phyloP scores from a whole-genome alignment of 2,888 invertebrate genomes.

The Apeira syringaria region DNA sequence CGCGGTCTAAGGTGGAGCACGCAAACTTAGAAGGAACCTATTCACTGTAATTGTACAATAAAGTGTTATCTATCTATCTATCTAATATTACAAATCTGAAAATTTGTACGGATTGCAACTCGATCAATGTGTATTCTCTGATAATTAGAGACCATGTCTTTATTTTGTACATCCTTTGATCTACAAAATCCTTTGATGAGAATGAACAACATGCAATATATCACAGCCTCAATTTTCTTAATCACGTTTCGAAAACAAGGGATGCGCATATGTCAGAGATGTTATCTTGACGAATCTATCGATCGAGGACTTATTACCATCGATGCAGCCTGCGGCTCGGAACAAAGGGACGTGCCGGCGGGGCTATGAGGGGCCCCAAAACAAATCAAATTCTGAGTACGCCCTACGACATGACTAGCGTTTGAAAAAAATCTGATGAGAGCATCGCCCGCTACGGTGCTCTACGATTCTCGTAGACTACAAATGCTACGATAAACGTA shows the following conservation, averaged over 20 bases:
- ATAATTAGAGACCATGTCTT: too few species aligned
- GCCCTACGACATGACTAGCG: slow-evolving; percentile 18
- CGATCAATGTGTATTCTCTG: too few species aligned
- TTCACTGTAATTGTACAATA: too few species aligned
- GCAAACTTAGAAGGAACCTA: too few species aligned
- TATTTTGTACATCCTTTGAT: too few species aligned
- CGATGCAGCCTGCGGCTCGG: slow-evolving; percentile 13
- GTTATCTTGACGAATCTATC: slow-evolving; percentile 21
- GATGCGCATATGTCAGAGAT: slow-evolving; percentile 10
- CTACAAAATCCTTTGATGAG: background rate
- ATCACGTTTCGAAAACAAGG: slow-evolving; percentile 12
- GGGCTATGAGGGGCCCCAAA: slow-evolving; percentile 5
- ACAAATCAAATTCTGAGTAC: slow-evolving; percentile 19
- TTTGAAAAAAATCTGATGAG: slow-evolving; percentile 18
- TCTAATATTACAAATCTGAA: too few species aligned
- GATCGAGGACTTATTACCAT: slow-evolving; percentile 24
- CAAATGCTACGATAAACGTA: slow-evolving; percentile 20
- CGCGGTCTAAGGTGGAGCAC: too few species aligned
- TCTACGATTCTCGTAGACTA: slow-evolving; percentile 19
- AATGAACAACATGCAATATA: slow-evolving; percentile 2
- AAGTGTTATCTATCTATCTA: too few species aligned
- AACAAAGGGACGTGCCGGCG: slow-evolving; percentile 17
- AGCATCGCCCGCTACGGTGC: slow-evolving; percentile 15
- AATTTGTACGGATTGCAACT: too few species aligned
- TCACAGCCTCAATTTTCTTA: slow-evolving; percentile 8